A percentile compares a stretch with the other conserved stretches of the same genome.
phyloP scores from a whole-genome alignment of 1,140 invertebrate species.

The Drosophila takahashii region DNA sequence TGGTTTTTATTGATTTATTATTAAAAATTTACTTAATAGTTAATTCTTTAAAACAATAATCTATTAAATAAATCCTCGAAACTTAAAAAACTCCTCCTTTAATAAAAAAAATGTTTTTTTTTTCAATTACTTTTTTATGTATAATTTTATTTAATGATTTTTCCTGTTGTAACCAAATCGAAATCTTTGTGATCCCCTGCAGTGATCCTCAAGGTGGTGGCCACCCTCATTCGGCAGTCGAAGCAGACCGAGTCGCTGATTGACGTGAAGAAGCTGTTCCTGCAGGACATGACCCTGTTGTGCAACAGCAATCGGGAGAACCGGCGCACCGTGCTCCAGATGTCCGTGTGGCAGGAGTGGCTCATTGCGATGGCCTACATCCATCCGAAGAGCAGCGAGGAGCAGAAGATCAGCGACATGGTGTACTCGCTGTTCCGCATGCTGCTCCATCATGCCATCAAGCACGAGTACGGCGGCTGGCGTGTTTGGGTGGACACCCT shows the following conservation, averaged over 20 bases:
- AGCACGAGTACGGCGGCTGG: slow-evolving; percentile 99
- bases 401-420: slow-evolving; percentile 99
- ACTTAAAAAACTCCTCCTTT: too few species aligned
- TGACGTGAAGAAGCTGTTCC: slow-evolving; percentile 97
- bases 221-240: slow-evolving; percentile 97
- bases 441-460: slow-evolving; percentile 99
- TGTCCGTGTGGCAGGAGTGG: slow-evolving; percentile 99
- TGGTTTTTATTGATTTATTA: too few species aligned
- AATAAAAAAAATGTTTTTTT: too few species aligned
- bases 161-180: background rate
- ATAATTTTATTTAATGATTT: slow-evolving; percentile 41
- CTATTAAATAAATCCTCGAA: too few species aligned
- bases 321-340: slow-evolving; percentile 97
- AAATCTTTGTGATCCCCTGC: slow-evolving; percentile 39
- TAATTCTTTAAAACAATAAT: too few species aligned
- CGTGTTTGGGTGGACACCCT: slow-evolving; percentile 99
- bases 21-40: too few species aligned
- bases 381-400: slow-evolving; percentile 96
- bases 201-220: slow-evolving; percentile 99
- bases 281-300: slow-evolving; percentile 98
- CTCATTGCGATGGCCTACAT: slow-evolving; percentile 99
- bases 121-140: slow-evolving; percentile 9
- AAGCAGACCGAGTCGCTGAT: slow-evolving; percentile 96
- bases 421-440: slow-evolving; percentile 98
- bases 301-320: slow-evolving; percentile 99